These are phyloP conservation scores for Endomychus coccineus DNA, from an alignment of 2,888 invertebrate genomes.

Conservation along the genomic window DNA sequence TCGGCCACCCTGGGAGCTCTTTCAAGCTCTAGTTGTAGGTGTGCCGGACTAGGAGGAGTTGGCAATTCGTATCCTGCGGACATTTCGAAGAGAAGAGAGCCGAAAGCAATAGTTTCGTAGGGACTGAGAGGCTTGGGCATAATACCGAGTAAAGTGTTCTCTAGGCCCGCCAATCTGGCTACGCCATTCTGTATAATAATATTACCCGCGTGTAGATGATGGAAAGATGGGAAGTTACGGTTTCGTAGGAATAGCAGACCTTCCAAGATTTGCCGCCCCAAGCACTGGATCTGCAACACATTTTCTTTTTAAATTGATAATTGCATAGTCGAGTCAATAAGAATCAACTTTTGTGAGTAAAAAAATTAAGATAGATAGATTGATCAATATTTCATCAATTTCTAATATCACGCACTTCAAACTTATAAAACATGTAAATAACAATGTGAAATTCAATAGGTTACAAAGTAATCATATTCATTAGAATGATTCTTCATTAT, in stretches of 20 bases:
- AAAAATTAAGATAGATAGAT: too few relatives aligned
- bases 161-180: constrained; percentile 79
- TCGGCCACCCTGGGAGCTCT: constrained; percentile 70
- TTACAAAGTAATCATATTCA: too few relatives aligned
- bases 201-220: constrained; percentile 85
- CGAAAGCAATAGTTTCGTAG: constrained; percentile 66
- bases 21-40: constrained; percentile 62
- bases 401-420: constrained; percentile 32
- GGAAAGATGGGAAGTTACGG: constrained; percentile 79
- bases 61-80: constrained; percentile 76
- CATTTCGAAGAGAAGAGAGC: constrained; percentile 87
- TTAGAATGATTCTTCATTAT: too few relatives aligned
- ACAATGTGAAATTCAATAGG: too few relatives aligned
- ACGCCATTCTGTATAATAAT: constrained; percentile 88
- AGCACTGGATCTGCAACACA: constrained; percentile 67
- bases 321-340: too few relatives aligned
- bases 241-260: constrained; percentile 78
- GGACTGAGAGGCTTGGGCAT: constrained; percentile 50
- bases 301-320: too few relatives aligned
- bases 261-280: constrained; percentile 82
- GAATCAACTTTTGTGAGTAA: too few relatives aligned
- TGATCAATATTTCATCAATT: too few relatives aligned
- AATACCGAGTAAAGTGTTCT: constrained; percentile 76
- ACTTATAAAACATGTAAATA: constrained; percentile 2
- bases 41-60: constrained; percentile 64